Evolutionary conservation across 2,888 invertebrate species (phyloP).

Genomic region (Epistrophe eligans): DNA sequence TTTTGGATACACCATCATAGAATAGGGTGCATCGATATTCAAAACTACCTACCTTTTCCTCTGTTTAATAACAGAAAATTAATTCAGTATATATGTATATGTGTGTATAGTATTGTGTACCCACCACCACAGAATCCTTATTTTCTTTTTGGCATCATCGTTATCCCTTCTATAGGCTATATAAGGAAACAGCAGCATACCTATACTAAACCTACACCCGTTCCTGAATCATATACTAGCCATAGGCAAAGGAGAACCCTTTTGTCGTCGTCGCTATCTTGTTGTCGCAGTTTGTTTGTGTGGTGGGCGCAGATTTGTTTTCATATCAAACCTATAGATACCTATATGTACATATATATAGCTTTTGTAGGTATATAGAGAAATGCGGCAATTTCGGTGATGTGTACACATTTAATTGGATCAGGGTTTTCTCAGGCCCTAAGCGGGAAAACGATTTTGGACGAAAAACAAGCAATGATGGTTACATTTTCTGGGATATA

Average conservation of each 20-base stretch:
- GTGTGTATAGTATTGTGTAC: background rate
- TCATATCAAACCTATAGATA: background rate
- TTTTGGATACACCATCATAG: slow-evolving; percentile 22
- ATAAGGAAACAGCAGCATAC: slow-evolving; percentile 1
- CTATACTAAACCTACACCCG: no score
- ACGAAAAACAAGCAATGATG: slow-evolving; percentile 12
- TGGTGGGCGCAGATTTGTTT: slow-evolving; percentile 34
- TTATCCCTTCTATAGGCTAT: slow-evolving; percentile 25
- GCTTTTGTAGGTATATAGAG: slow-evolving; percentile 14
- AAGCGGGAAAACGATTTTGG: slow-evolving; percentile 15
- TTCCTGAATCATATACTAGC: background rate
- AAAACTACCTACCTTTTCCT: slow-evolving; percentile 18
- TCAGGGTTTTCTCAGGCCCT: slow-evolving; percentile 70
- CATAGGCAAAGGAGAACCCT: slow-evolving; percentile 30
- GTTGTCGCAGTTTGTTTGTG: slow-evolving; percentile 76
- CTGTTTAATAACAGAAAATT: slow-evolving; percentile 36
- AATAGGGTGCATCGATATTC: slow-evolving; percentile 65
- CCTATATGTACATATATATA: background rate
- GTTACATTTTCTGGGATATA: background rate
- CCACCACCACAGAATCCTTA: background rate
- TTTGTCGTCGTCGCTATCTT: slow-evolving; percentile 71
- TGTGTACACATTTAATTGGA: slow-evolving; percentile 77
- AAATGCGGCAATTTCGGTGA: slow-evolving; percentile 75
- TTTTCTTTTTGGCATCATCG: slow-evolving; percentile 44
- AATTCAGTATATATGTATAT: background rate